Base-by-base conservation (phyloP, 2,113 vertebrate genomes). In the Dipodomys merriami region DNA sequence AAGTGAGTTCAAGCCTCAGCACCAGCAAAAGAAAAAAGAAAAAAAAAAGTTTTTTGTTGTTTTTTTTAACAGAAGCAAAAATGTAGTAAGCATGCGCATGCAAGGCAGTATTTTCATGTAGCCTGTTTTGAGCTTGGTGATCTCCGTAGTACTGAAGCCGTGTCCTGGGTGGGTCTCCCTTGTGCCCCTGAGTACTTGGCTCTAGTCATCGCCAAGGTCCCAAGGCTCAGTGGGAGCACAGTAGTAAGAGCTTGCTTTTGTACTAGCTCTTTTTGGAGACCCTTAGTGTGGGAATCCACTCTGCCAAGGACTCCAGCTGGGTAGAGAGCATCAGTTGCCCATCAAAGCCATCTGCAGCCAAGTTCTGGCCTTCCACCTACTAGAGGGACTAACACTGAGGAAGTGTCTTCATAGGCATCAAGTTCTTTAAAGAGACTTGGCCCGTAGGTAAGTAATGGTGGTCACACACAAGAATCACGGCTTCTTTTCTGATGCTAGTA, bases 1-100 rank as follows among this genome's bases (percentile, higher is more conserved):
- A 16, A 13, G 15, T 57, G 53, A 13, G 15, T 57, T 57, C 53
- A 57, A 57, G 53, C 53, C 53, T 13, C 53, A 57, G 53, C 4
- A 57, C 53, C 15, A 18, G 53, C 53, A 57, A 57, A 49, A 49
- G 12, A 49, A 49, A 49, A 39, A 49, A 49, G 12, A 12, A 49
- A 49, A 49, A 49, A 49, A 49, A 49, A 49, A 49, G 49, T 49
- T 18, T 57, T 57, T 57, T 57, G 39, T 39, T 39, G 39, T 39
- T 57, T 62, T 44, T 83, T 80, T 87, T 35, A 62, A 90, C 65
- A 86, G 65, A 73, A 73, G 19, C 39, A 53, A 74, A 86, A 77
- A n/a, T 57, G 20, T 67, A 18, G 4, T 53, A 87, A 80, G 27
- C 91, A 69, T 83, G 53, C 5, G 27, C 91, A 69, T 83, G 53